These are phyloP conservation scores for Drosophila tropicalis DNA, from an alignment of 1,140 invertebrate genomes.

Conservation along the genomic window DNA sequence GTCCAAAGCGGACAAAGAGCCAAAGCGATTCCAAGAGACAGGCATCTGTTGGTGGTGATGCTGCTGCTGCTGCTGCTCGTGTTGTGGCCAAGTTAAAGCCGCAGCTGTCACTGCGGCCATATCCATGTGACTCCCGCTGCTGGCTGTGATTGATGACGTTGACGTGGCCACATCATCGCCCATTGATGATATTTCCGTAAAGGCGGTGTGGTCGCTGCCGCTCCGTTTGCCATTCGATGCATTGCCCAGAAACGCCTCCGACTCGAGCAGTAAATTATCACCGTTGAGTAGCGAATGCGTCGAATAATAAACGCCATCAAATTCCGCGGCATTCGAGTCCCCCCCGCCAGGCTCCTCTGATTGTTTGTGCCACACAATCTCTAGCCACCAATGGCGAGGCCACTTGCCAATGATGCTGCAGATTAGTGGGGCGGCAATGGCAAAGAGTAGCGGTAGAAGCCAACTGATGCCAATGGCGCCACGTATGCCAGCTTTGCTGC, in stretches of 20 bases:
- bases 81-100: slow-evolving; percentile 42
- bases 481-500: slow-evolving; percentile 65
- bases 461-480: slow-evolving; percentile 82
- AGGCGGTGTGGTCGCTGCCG: slow-evolving; percentile 1
- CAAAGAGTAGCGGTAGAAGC: slow-evolving; percentile 79
- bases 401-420: slow-evolving; percentile 82
- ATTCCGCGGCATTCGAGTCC: slow-evolving; percentile 23
- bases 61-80: slow-evolving; percentile 25
- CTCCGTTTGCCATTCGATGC: slow-evolving; percentile 23
- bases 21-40: slow-evolving; percentile 25
- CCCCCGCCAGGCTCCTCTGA: not conserved
- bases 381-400: slow-evolving; percentile 81
- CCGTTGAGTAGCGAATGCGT: slow-evolving; percentile 68
- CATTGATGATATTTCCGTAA: slow-evolving; percentile 30
- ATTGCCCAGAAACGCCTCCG: slow-evolving; percentile 66
- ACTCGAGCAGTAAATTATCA: slow-evolving; percentile 72
- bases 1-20: slow-evolving; percentile 3
- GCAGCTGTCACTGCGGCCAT: slow-evolving; percentile 48
- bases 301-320: slow-evolving; percentile 56
- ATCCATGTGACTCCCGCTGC: slow-evolving; percentile 18
- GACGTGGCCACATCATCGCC: slow-evolving; percentile 52
- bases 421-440: slow-evolving; percentile 78
- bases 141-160: slow-evolving; percentile 64
- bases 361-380: slow-evolving; percentile 50
- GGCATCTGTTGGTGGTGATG: slow-evolving; percentile 26